phyloP scores from a whole-genome alignment of 2,888 invertebrate genomes.

The Hypselothyrea guttata region DNA sequence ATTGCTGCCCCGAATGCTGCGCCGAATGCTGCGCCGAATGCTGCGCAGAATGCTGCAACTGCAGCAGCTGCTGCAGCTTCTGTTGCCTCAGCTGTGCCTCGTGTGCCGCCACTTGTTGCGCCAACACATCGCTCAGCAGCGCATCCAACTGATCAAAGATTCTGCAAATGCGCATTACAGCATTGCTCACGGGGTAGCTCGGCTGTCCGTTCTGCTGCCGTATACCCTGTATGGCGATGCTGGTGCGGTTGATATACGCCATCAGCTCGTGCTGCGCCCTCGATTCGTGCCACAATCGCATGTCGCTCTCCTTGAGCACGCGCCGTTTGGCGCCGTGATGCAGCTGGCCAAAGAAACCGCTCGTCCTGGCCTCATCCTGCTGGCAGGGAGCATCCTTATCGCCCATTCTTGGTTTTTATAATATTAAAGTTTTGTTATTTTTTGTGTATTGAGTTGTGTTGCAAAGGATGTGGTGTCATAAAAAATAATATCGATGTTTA shows the following conservation, averaged over 20 bases:
- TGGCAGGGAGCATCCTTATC: no score
- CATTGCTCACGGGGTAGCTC: conserved; percentile 84
- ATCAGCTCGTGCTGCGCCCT: conserved; percentile 92
- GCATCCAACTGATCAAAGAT: conserved; percentile 87
- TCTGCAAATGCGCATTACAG: conserved; percentile 84
- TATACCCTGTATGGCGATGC: conserved; percentile 91
- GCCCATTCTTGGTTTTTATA: no score
- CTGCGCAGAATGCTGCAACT: no score
- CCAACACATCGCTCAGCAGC: not conserved
- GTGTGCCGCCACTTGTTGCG: no score
- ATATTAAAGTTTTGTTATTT: no score
- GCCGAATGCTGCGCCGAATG: no score
- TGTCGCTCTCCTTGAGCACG: conserved; percentile 24
- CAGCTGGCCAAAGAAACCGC: conserved; percentile 7
- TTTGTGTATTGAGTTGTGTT: no score
- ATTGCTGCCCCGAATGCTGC: no score
- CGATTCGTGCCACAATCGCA: conserved; percentile 83
- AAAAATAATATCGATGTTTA: no score
- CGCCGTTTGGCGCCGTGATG: conserved; percentile 17
- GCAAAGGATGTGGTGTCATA: no score
- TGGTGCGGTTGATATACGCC: conserved; percentile 92
- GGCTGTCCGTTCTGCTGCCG: conserved; percentile 84
- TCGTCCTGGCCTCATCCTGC: not conserved
- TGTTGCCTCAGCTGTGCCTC: not conserved
- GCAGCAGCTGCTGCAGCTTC: no score